A percentile compares a stretch with the other conserved stretches of the same genome.
Conservation (phyloP, 2,888 invertebrate species). For the Chrysotoxum bicinctum region DNA sequence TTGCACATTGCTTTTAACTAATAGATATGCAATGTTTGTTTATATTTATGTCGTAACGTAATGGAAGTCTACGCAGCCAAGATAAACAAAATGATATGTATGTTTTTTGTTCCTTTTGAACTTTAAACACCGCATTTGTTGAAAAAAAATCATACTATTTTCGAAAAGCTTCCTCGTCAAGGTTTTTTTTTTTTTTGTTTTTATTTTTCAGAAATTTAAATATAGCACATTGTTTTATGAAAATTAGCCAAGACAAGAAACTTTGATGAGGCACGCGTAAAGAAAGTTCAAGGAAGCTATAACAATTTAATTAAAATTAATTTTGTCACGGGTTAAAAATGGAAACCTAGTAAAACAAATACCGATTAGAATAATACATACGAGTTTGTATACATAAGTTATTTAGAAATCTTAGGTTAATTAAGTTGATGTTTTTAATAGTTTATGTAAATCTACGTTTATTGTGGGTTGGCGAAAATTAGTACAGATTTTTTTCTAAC, state of each 20-base stretch:
- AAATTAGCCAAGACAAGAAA: slow-evolving; percentile 6
- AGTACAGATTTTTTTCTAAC: no score
- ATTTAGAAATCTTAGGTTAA: no score
- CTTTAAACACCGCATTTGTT: slow-evolving; percentile 11
- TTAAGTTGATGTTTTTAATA: no score
- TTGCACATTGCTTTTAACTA: neutral
- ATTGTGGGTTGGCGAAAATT: no score
- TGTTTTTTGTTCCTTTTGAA: slow-evolving; percentile 20
- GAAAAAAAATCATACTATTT: slow-evolving; percentile 23
- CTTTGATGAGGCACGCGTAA: slow-evolving; percentile 30
- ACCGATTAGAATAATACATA: no score
- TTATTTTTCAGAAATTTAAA: slow-evolving; percentile 10
- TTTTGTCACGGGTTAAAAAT: neutral
- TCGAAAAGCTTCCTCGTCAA: slow-evolving; percentile 17
- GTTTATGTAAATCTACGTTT: no score
- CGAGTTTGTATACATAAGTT: no score
- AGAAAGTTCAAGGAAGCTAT: slow-evolving; percentile 39
- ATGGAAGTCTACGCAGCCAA: slow-evolving; percentile 20
- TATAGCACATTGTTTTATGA: slow-evolving; percentile 1
- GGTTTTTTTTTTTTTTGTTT: neutral
- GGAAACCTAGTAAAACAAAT: neutral
- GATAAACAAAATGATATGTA: slow-evolving; percentile 26
- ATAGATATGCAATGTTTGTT: neutral
- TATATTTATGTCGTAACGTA: slow-evolving; percentile 5
- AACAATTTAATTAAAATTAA: neutral